Evolutionary conservation across 2,888 invertebrate species (phyloP).

Genomic region (Dendrolimus houi): DNA sequence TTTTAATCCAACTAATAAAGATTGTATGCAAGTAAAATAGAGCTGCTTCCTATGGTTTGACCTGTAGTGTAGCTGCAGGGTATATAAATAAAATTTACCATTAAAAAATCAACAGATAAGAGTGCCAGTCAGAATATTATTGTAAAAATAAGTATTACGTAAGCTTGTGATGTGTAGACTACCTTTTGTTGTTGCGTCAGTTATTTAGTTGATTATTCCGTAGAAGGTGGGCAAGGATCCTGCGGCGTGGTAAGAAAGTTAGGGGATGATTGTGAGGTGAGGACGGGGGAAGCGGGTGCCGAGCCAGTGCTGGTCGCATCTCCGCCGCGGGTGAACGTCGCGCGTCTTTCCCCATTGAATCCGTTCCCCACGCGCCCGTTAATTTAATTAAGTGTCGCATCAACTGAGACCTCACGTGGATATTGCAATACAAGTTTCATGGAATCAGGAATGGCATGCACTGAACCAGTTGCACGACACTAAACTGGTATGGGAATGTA

Average conservation of each 20-base stretch:
- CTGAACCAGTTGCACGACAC: conserved; percentile 27
- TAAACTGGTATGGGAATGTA: conserved; percentile 45
- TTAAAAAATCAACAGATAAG: no score
- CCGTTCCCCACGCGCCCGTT: conserved; percentile 35
- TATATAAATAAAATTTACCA: no score
- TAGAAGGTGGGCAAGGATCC: conserved; percentile 27
- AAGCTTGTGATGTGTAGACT: no score
- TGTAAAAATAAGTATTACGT: no score
- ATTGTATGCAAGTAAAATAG: no score
- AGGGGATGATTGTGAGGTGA: conserved; percentile 47
- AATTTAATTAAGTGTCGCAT: conserved; percentile 65
- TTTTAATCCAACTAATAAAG: no score
- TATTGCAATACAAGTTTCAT: conserved; percentile 34
- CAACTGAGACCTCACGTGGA: conserved; percentile 53
- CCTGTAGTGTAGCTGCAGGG: no score
- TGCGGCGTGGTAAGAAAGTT: conserved; percentile 25
- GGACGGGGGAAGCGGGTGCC: conserved; percentile 40
- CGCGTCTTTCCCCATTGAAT: conserved; percentile 23
- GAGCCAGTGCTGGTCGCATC: conserved; percentile 60
- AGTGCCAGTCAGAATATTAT: no score
- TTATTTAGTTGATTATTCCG: background rate
- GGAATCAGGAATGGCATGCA: conserved; percentile 36
- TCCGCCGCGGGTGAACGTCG: conserved; percentile 57
- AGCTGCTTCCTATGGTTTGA: no score
- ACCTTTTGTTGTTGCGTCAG: background rate